Percentiles rank a stretch among this genome's conserved stretches.
These are phyloP conservation scores for Temnothorax curvispinosus DNA, from an alignment of 1,140 invertebrate genomes.

Conservation along the genomic window DNA sequence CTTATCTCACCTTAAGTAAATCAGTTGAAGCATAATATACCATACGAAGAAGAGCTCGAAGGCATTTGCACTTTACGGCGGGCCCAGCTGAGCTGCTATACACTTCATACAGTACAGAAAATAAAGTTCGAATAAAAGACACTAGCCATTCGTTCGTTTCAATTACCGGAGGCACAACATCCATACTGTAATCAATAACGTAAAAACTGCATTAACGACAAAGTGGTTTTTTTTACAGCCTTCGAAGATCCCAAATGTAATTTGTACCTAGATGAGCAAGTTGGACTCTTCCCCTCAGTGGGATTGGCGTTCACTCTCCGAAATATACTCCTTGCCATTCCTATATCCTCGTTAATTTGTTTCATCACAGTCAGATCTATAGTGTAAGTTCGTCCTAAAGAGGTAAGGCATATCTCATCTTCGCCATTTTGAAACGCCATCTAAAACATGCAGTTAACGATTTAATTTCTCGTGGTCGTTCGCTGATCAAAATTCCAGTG, in stretches of 20 bases:
- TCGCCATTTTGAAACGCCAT: constrained; percentile 97
- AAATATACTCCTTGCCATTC: constrained; percentile 96
- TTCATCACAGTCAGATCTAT: constrained; percentile 99
- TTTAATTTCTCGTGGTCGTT: neutral
- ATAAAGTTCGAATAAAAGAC: constrained; percentile 94
- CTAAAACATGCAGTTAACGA: constrained; percentile 85
- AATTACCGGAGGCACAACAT: constrained; percentile 84
- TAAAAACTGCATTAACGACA: constrained; percentile 32
- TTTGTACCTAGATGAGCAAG: constrained; percentile 80
- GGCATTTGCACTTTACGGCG: constrained; percentile 98
- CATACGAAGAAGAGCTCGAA: constrained; percentile 97
- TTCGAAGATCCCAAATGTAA: neutral
- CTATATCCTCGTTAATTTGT: constrained; percentile 99
- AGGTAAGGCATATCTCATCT: constrained; percentile 97
- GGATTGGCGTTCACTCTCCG: constrained; percentile 87
- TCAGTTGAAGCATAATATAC: constrained; percentile 96
- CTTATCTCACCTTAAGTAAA: constrained; percentile 88
- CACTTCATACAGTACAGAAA: constrained; percentile 97
- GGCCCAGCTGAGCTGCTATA: constrained; percentile 99
- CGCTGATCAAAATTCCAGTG: neutral
- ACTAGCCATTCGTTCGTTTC: constrained; percentile 85
- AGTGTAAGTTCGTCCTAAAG: constrained; percentile 96
- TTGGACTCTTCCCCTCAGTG: constrained; percentile 83
- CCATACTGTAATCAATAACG: constrained; percentile 78
- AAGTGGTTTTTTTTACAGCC: neutral